Percentiles rank a stretch among this genome's conserved stretches.
These are phyloP conservation scores for Hybos culiciformis DNA, from an alignment of 2,888 invertebrate genomes.

Conservation along the genomic window DNA sequence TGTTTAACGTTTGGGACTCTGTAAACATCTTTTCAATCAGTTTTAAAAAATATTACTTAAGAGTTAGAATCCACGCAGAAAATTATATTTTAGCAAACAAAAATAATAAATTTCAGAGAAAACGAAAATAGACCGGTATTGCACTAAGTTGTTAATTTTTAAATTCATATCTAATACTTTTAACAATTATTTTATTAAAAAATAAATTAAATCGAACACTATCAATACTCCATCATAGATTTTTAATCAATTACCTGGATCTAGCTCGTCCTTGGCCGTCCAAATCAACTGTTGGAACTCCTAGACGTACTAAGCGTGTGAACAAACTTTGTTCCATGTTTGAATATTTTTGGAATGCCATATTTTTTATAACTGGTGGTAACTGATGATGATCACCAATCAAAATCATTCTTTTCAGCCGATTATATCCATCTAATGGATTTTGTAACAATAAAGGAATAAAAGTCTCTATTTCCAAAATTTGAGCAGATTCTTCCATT, in stretches of 20 bases:
- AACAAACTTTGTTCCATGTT: constrained; percentile 99
- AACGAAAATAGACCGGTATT: too few relatives aligned
- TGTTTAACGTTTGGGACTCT: too few relatives aligned
- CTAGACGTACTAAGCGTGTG: constrained; percentile 86
- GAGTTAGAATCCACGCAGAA: too few relatives aligned
- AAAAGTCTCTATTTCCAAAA: constrained; percentile 98
- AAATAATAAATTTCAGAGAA: too few relatives aligned
- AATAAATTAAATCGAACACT: too few relatives aligned
- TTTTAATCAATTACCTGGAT: constrained; percentile 33
- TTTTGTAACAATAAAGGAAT: constrained; percentile 97
- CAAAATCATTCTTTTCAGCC: constrained; percentile 99
- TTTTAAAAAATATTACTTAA: too few relatives aligned
- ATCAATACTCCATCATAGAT: too few relatives aligned
- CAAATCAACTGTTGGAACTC: constrained; percentile 92
- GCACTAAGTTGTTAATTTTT: too few relatives aligned
- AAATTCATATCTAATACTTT: too few relatives aligned
- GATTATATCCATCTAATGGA: constrained; percentile 88
- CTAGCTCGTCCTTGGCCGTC: constrained; percentile 96
- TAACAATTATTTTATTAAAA: too few relatives aligned
- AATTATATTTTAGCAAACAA: too few relatives aligned
- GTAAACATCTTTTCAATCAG: too few relatives aligned
- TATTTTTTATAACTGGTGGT: constrained; percentile 98
- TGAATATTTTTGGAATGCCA: constrained; percentile 99
- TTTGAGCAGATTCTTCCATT: constrained; percentile 99
- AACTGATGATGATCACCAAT: constrained; percentile 99